These are phyloP conservation scores for Ameiurus melas DNA, from an alignment of 2,113 vertebrate genomes.

Conservation along the genomic window DNA sequence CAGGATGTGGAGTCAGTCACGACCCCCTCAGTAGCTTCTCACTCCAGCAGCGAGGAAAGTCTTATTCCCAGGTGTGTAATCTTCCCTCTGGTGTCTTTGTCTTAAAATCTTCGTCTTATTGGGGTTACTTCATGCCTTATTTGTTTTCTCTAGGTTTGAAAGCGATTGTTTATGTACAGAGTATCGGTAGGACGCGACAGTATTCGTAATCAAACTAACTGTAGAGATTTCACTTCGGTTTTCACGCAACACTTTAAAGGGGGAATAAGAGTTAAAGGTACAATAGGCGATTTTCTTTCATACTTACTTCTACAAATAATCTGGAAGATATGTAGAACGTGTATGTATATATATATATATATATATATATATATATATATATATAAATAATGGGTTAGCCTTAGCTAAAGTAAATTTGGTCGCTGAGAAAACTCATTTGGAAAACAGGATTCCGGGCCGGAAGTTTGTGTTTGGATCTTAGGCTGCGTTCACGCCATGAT, in stretches of 20 bases:
- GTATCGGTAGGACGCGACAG: neutral
- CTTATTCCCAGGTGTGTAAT: constrained; percentile 55
- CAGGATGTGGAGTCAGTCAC: constrained; percentile 68
- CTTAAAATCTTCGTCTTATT: neutral
- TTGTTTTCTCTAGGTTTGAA: neutral
- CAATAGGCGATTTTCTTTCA: too few relatives aligned
- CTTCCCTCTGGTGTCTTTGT: constrained; percentile 21
- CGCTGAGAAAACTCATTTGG: too few relatives aligned
- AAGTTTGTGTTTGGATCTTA: neutral
- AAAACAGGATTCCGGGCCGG: neutral
- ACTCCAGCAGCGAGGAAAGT: constrained; percentile 44
- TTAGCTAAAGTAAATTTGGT: neutral
- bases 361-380: too few relatives aligned
- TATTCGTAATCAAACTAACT: neutral
- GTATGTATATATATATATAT: too few relatives aligned
- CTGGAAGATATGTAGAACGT: neutral
- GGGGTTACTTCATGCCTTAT: too few relatives aligned
- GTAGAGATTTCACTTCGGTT: neutral
- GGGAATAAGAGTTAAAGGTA: neutral
- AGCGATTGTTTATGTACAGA: neutral
- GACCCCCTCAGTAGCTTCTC: constrained; percentile 26
- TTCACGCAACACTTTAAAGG: neutral
- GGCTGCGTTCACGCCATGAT: too few relatives aligned
- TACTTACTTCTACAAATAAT: neutral
- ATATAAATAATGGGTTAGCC: too few relatives aligned